Base-by-base conservation (phyloP, 2,113 vertebrate species). In the Beaufortia kweichowensis region DNA sequence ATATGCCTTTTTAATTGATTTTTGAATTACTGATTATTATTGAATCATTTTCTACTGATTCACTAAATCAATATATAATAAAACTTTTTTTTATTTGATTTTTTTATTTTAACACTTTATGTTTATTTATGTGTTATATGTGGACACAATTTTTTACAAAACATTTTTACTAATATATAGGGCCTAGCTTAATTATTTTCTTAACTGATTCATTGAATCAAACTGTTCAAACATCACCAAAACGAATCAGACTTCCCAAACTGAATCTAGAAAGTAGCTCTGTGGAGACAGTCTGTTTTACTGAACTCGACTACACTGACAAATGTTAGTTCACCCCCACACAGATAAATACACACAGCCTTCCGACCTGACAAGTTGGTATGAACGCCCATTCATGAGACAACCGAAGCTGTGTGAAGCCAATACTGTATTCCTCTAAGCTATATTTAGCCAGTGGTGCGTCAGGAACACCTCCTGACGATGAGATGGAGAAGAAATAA, bases 391-490 rank as follows among this genome's bases (percentile, higher is more conserved):
- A 48, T 23, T 48, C 39, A 73, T 15, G 50, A 76, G 31, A 70
- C 65, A 60, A 56, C 68, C 65, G 28, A 1, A 17, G 23, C 59
- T 56, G 33, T 62, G 59, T 63, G 53, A 78, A 63, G 31, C 21
- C 59, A 64, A 23, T 46, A 33, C 10, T 21, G 23, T 31, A 53
- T 55, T 66, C 53, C 55, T 55, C 11, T 39, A 2, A 3, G 63
- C 31, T 78, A 81, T 55, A 81, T 62, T 67, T 77, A 72, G 60
- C 35, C 55, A 67, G 21, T 15, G 43, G 63, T 68, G 56, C 17
- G n/a, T 73, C 62, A 72, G 50, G 71, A 53, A 21, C 55, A 75
- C 35, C 33, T 69, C 56, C 55, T 19, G 28, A 21, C 43, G 23
- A 68, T 68, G n/a, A 53, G 59, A 28, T 4, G 15, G 31, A 68